A percentile compares a stretch with the other conserved stretches of the same genome.
Evolutionary conservation across 2,797 vertebrate genomes (phyloP).

Genomic region (Molossus alvarezi): DNA sequence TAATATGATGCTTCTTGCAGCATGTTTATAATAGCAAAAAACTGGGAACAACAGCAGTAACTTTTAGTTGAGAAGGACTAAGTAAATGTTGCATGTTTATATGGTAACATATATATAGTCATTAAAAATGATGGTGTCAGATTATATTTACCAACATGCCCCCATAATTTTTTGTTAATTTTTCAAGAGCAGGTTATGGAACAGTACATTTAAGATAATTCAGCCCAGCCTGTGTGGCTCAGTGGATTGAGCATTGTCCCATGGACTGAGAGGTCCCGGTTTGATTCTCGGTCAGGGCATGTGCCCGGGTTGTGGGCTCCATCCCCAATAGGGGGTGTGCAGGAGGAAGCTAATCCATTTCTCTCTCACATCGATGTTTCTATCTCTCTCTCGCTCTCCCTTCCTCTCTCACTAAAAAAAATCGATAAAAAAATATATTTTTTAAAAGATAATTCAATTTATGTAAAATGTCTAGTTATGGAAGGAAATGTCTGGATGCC

Average conservation of each 20-base stretch:
- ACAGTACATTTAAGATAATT: not conserved
- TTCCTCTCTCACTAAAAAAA: too few species aligned
- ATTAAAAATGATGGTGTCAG: conserved; percentile 63
- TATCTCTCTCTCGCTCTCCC: too few species aligned
- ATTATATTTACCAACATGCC: conserved; percentile 3
- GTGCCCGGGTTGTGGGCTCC: too few species aligned
- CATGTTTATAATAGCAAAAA: conserved; percentile 57
- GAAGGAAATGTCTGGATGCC: conserved; percentile 61
- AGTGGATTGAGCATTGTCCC: too few species aligned
- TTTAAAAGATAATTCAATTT: conserved; percentile 38
- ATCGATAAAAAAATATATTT: too few species aligned
- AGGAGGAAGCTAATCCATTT: too few species aligned
- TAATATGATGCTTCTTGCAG: not conserved
- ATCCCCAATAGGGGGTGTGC: too few species aligned
- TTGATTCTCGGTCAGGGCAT: too few species aligned
- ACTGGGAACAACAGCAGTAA: conserved; percentile 28
- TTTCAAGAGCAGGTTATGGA: conserved; percentile 52
- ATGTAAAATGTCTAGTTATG: conserved; percentile 65
- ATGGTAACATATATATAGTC: conserved; percentile 66
- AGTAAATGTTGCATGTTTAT: not conserved
- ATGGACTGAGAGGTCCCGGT: too few species aligned
- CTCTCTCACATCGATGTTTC: too few species aligned
- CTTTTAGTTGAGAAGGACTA: conserved; percentile 66
- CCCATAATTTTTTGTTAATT: conserved; percentile 57
- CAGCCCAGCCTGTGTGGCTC: too few species aligned